Conservation (phyloP, 1,140 invertebrate species). For the Aphelinus atriplicis region DNA sequence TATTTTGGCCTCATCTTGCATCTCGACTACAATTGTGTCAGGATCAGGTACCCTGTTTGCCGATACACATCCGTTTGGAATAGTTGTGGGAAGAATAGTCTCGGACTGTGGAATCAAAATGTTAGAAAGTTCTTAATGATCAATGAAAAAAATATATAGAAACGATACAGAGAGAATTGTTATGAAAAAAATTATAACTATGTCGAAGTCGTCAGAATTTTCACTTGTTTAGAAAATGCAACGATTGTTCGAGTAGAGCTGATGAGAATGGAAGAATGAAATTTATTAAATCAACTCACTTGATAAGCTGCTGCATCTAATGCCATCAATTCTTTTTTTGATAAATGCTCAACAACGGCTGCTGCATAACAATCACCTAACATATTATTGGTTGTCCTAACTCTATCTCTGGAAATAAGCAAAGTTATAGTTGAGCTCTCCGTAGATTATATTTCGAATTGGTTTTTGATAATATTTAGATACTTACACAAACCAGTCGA, state of each 20-base stretch:
- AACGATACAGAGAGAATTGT: too few species aligned
- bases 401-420: constrained; percentile 75
- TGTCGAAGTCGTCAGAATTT: too few species aligned
- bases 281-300: constrained; percentile 50
- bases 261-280: too few species aligned
- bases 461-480: background rate
- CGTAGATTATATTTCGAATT: too few species aligned
- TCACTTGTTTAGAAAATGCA: too few species aligned
- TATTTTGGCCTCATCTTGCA: constrained; percentile 63
- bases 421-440: background rate
- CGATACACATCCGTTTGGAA: constrained; percentile 63
- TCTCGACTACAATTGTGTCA: constrained; percentile 63
- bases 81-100: constrained; percentile 62
- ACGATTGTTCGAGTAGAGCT: too few species aligned
- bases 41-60: constrained; percentile 64
- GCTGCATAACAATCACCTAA: constrained; percentile 89
- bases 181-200: too few species aligned
- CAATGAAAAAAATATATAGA: too few species aligned
- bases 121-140: background rate
- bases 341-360: constrained; percentile 85
- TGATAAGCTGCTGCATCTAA: constrained; percentile 74
- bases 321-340: constrained; percentile 81
- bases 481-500: constrained; percentile 93
- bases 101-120: constrained; percentile 55
- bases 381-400: constrained; percentile 89